Evolutionary conservation across 2,113 vertebrate genomes (phyloP).

Genomic region (Hassar affinis): DNA sequence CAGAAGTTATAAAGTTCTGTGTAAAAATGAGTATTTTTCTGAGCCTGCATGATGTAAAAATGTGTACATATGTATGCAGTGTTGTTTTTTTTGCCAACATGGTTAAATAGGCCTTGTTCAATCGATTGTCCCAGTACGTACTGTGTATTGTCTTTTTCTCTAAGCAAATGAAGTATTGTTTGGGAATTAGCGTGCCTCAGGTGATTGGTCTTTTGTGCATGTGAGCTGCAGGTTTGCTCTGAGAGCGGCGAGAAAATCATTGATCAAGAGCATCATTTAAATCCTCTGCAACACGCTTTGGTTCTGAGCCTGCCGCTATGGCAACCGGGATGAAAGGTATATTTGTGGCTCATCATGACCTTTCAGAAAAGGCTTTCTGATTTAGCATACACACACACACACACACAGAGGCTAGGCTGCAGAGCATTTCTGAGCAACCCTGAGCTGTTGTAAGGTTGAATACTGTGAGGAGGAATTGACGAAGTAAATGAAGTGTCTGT

Average conservation of each 20-base stretch:
- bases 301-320: constrained; percentile 25
- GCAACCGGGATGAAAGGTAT: constrained; percentile 48
- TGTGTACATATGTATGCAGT: background rate
- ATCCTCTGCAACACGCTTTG: background rate
- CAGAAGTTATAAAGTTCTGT: background rate
- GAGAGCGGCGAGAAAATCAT: background rate
- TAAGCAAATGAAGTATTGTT: background rate
- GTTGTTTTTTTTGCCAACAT: background rate
- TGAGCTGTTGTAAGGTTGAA: background rate
- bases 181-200: background rate
- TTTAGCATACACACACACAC: constrained; percentile 10
- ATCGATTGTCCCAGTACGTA: background rate
- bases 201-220: background rate
- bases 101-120: background rate
- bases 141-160: no score
- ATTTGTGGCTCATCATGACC: constrained; percentile 31
- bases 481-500: background rate
- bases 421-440: background rate
- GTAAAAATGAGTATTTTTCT: background rate
- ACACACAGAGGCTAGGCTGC: background rate
- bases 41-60: background rate
- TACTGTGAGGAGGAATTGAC: background rate
- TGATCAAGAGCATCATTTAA: background rate
- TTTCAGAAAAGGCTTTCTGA: constrained; percentile 45
- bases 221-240: background rate